Percentiles rank a stretch among this genome's conserved stretches.
These are phyloP conservation scores for Apis laboriosa DNA, from an alignment of 1,140 invertebrate genomes.

Conservation along the genomic window DNA sequence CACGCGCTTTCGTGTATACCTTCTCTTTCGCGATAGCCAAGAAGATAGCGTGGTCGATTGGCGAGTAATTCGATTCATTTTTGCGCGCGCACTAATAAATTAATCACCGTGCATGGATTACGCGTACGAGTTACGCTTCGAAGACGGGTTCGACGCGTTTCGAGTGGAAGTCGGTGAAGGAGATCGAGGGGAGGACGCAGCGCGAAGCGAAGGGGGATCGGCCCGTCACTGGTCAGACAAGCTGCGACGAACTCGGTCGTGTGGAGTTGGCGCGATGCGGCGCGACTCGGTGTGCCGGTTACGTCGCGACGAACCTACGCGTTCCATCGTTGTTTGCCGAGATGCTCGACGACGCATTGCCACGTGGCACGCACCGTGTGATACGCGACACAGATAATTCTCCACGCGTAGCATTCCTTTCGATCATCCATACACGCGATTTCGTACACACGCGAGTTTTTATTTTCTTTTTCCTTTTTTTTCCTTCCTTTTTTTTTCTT, in stretches of 20 bases:
- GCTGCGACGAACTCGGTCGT: background rate
- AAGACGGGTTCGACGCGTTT: background rate
- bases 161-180: background rate
- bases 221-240: constrained; percentile 9
- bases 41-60: background rate
- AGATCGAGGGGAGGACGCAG: background rate
- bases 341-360: constrained; percentile 4
- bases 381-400: background rate
- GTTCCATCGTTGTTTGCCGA: background rate
- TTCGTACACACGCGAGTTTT: too few species aligned
- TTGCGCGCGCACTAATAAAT: background rate
- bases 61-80: background rate
- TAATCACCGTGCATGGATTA: background rate
- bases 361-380: constrained; percentile 36
- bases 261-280: background rate
- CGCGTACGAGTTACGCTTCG: background rate
- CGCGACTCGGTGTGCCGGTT: background rate
- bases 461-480: too few species aligned
- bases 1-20: background rate
- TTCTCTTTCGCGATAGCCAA: too few species aligned
- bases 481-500: too few species aligned
- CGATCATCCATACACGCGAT: too few species aligned
- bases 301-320: background rate
- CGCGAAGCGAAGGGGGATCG: constrained; percentile 16
- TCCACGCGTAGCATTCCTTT: background rate